Evolutionary conservation across 1,140 invertebrate species (phyloP).

Genomic region (Listronotus bonariensis): DNA sequence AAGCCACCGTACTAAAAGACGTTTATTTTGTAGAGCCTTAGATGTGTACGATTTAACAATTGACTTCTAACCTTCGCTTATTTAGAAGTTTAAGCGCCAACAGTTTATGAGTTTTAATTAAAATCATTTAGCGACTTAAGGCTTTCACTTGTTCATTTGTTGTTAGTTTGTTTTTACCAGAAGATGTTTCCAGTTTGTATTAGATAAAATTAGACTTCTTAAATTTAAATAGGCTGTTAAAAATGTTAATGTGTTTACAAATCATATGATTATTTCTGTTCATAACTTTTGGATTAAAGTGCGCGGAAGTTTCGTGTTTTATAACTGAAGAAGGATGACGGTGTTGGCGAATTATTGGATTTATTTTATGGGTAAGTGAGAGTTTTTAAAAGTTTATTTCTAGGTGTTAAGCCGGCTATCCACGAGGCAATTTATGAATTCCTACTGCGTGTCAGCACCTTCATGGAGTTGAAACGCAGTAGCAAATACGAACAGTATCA

Average conservation of each 20-base stretch:
- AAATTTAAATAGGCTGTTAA: too few species aligned
- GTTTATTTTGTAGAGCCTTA: constrained; percentile 7
- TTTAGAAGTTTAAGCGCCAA: constrained; percentile 34
- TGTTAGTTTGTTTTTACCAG: neutral
- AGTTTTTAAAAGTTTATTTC: too few species aligned
- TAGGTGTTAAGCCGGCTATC: too few species aligned
- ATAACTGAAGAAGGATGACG: too few species aligned
- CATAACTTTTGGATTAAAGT: too few species aligned
- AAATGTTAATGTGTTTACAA: constrained; percentile 9
- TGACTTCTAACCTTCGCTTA: constrained; percentile 30
- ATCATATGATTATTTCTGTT: neutral
- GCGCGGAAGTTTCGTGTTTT: too few species aligned
- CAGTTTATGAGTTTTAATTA: constrained; percentile 33
- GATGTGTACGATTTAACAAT: constrained; percentile 9
- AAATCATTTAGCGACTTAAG: constrained; percentile 10
- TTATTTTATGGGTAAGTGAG: too few species aligned
- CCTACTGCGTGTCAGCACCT: too few species aligned
- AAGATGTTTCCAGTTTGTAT: neutral
- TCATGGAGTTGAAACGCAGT: too few species aligned
- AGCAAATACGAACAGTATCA: too few species aligned
- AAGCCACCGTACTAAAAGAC: constrained; percentile 16
- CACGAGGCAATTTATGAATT: too few species aligned
- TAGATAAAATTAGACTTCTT: constrained; percentile 8
- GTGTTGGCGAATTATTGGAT: too few species aligned
- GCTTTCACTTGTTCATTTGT: constrained; percentile 8